These are phyloP conservation scores for Australoheros scitulus DNA, from an alignment of 2,113 vertebrate genomes.

Conservation along the genomic window DNA sequence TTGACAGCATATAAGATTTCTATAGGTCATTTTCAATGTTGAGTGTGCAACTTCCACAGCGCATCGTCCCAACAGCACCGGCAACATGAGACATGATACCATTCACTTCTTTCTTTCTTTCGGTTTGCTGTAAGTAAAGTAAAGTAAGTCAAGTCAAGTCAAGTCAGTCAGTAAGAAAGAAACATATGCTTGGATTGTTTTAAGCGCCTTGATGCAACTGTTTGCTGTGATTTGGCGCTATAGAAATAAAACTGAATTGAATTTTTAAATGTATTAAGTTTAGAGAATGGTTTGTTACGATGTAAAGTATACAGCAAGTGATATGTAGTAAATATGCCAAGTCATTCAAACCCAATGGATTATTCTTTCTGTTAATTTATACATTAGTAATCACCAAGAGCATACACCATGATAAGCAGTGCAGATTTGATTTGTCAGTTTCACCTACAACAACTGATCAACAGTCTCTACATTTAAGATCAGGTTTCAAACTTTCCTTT, in stretches of 20 bases:
- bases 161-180: no score
- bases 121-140: no score
- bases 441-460: neutral
- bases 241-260: no score
- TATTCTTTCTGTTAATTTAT: neutral
- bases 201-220: no score
- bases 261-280: neutral
- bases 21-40: neutral
- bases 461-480: neutral
- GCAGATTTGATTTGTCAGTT: neutral
- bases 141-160: no score
- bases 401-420: neutral
- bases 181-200: no score
- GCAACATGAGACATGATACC: neutral
- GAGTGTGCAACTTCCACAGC: neutral
- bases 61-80: neutral
- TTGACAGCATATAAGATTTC: neutral
- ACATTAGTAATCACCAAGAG: neutral
- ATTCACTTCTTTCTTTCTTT: neutral
- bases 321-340: no score
- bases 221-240: no score
- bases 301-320: no score
- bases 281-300: neutral
- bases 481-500: neutral
- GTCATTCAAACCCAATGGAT: no score